Evolutionary conservation across 1,140 invertebrate genomes (phyloP), one percentile per base, ranked within the genome.

Genomic region (Drosophila biarmipes): DNA sequence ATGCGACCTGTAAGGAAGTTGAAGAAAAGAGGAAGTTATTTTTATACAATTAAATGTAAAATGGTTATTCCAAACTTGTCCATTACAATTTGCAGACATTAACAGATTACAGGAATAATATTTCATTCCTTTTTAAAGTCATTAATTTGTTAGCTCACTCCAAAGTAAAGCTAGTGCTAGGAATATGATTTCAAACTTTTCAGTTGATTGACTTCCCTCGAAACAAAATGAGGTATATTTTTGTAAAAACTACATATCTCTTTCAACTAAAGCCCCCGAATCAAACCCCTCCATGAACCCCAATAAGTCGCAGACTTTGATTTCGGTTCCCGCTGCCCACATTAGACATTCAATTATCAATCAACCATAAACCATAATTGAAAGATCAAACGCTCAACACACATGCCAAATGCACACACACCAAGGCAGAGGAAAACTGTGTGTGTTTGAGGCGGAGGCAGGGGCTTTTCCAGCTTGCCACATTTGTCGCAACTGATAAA

Each of bases 351-450:
- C 81, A 86, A 86, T 87, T 86, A 86, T 75, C 76, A 85, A 78
- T 87, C 78, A 85, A 67, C 78, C 81, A 86, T 78, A 78, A 78
- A 78, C 68, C 81, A 86, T 86, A 86, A 86, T 86, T 86, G 81
- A 86, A 86, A 82, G 81, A 86, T 86, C 81, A 86, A 86, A 86
- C 64, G 69, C 73, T 59, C 56, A 64, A 19, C 43, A 21, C 52
- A 63, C 45, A 45, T 54, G 37, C 46, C 37, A 45, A 35, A 37
- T 49, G 45, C 56, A 61, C 21, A 29, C 57, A 24, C 21, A 43
- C n/a, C 21, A 2, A 15, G 17, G 21, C n/a, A 10, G 29, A 6
- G 3, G 15, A 19, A 42, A 31, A 27, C 11, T 49, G 17, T 56
- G 43, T 27, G 43, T 27, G 29, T 29, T 14, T 54, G 35, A 38